These are phyloP conservation scores for Tachysurus fulvidraco DNA, from an alignment of 2,113 vertebrate species.

Conservation along the genomic window DNA sequence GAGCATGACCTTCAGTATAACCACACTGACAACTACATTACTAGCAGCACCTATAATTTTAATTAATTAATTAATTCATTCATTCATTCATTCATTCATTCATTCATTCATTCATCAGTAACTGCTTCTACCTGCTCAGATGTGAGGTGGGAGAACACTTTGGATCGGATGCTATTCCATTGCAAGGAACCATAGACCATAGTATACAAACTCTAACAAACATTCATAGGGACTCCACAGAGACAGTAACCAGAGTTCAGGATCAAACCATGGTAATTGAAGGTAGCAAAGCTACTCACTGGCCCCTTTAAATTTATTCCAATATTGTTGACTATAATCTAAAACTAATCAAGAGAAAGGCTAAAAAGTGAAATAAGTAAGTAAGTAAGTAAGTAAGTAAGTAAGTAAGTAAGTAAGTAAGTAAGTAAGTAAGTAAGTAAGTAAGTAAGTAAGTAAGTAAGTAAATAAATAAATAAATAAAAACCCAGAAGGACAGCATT, in stretches of 20 bases:
- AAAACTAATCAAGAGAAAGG: not conserved
- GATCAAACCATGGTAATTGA: not conserved
- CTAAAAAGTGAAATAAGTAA: too few relatives aligned
- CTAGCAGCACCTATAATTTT: not conserved
- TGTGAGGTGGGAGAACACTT: not conserved
- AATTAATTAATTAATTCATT: not conserved
- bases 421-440: too few relatives aligned
- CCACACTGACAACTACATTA: conserved; percentile 50
- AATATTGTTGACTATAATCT: not conserved
- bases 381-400: too few relatives aligned
- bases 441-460: too few relatives aligned
- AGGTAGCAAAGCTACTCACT: not conserved
- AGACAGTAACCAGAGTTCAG: not conserved
- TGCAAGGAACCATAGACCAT: not conserved
- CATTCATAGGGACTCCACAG: not conserved
- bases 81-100: not conserved
- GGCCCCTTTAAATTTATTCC: not conserved
- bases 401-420: too few relatives aligned
- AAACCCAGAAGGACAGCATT: not conserved
- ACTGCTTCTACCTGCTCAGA: not conserved
- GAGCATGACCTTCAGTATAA: not conserved
- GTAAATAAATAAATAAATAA: too few relatives aligned
- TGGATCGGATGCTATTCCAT: not conserved
- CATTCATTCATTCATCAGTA: not conserved
- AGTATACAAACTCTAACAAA: not conserved